Evolutionary conservation across 2,797 vertebrate species (phyloP), one percentile per base, ranked within the genome.

Genomic region (Cossypha polioptera): DNA sequence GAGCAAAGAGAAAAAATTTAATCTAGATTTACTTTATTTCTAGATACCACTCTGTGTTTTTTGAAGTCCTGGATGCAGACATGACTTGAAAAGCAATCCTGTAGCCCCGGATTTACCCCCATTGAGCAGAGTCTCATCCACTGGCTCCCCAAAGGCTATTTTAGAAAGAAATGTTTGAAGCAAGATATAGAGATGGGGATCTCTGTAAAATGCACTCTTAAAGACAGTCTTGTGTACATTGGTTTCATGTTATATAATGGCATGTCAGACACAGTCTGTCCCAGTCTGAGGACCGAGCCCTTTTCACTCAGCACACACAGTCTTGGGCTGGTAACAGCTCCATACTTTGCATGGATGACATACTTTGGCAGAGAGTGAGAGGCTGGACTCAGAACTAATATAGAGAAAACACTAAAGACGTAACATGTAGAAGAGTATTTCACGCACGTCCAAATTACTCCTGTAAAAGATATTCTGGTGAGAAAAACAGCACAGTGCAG

Each of bases 211-310:
- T 38, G 14, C 47, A 53, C 33, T 81, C 93, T 71, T 59, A 90
- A 94, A 96, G 73, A 55, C 7, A 5, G n/a, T n/a, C 72, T 92
- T 94, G 72, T 95, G 45, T 91, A 94, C 91, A 88, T 58, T 72
- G 91, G 92, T 96, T 94, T 97, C 94, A 92, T 94, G 82, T 96
- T 96, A 91, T 96, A 91, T 95, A 91, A 95, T 69, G 88, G 88
- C 63, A 96, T 86, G 78, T 90, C 79, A 92, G 91, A 87, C 85
- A 94, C 0, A 51, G 66, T 92, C 58, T 90, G 87, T 33, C 69
- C 42, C 55, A 36, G 61, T 96, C 73, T 2, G 5, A 90, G 25
- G 40, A 58, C 68, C 72, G 92, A 96, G 62, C 82, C 73, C 86
- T 78, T 88, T 88, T 75, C 59, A 29, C 45, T 58, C 82, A 11